These are phyloP conservation scores for Planiliza haematocheilus DNA, from an alignment of 2,113 vertebrate species.

Conservation along the genomic window DNA sequence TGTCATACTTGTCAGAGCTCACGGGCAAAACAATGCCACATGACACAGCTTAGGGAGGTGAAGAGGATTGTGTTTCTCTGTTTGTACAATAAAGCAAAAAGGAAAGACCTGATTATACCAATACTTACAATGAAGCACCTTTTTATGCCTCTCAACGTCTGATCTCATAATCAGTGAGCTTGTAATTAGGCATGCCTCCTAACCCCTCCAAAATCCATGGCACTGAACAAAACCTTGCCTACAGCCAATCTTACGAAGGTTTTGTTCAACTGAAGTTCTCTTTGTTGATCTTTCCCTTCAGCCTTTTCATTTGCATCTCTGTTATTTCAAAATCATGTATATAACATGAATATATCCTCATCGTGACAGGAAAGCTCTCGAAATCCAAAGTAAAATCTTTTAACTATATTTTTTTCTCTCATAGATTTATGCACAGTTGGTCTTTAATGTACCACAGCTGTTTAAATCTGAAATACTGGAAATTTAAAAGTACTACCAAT, in stretches of 20 bases:
- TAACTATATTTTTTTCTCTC: constrained; percentile 21
- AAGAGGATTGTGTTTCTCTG: constrained; percentile 65
- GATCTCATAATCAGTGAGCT: constrained; percentile 67
- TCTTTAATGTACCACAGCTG: constrained; percentile 17
- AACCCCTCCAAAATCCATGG: constrained; percentile 58
- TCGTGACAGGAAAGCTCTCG: constrained; percentile 24
- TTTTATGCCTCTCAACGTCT: constrained; percentile 48
- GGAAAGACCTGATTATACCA: constrained; percentile 46
- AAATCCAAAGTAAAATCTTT: constrained; percentile 35
- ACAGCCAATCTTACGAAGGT: constrained; percentile 26
- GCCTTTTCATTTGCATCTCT: constrained; percentile 22
- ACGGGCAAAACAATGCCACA: constrained; percentile 73
- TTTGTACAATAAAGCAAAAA: constrained; percentile 64
- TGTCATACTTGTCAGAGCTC: constrained; percentile 71
- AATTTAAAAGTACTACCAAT: constrained; percentile 6
- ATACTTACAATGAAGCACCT: constrained; percentile 42
- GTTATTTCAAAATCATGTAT: background rate
- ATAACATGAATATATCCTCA: constrained; percentile 21
- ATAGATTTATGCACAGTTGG: constrained; percentile 43
- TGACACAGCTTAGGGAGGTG: constrained; percentile 71
- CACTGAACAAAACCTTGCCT: constrained; percentile 27
- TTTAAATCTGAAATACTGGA: background rate
- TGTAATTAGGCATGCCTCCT: constrained; percentile 62
- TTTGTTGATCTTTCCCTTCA: constrained; percentile 14
- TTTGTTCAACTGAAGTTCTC: constrained; percentile 35